phyloP scores from a whole-genome alignment of 2,113 vertebrate genomes.

The Pao palembangensis region DNA sequence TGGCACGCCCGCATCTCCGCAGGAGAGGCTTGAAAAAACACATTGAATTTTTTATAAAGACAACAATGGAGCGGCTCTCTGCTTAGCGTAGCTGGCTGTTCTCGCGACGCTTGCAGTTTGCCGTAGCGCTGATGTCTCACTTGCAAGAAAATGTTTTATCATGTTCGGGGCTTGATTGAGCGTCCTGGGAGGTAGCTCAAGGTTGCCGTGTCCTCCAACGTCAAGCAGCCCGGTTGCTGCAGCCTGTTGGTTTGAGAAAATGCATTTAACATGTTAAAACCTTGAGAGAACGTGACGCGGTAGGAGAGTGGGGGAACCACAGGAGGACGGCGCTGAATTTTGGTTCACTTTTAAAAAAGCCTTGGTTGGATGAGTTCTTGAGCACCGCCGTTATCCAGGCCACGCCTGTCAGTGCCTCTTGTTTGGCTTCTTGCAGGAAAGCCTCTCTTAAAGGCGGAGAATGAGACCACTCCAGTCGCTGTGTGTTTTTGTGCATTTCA shows the following conservation, averaged over 20 bases:
- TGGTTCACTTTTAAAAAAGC: too few relatives aligned
- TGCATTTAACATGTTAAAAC: conserved; percentile 2
- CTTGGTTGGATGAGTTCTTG: not conserved
- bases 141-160: not conserved
- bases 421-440: conserved; percentile 44
- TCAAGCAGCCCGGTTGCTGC: not conserved
- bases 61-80: too few relatives aligned
- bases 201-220: not conserved
- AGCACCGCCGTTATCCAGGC: conserved; percentile 41
- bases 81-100: too few relatives aligned
- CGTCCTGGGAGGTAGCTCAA: too few relatives aligned
- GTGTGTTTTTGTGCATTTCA: conserved; percentile 51
- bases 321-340: not conserved
- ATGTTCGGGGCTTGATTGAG: not conserved
- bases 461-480: conserved; percentile 52
- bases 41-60: too few relatives aligned
- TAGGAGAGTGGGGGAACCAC: too few relatives aligned
- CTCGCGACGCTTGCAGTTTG: too few relatives aligned
- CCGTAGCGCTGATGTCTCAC: too few relatives aligned
- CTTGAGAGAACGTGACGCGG: not conserved
- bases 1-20: too few relatives aligned
- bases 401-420: conserved; percentile 30
- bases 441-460: conserved; percentile 48
- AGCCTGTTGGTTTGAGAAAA: conserved; percentile 2
- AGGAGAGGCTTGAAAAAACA: too few relatives aligned